These are phyloP conservation scores for Carterocephalus palaemon DNA, from an alignment of 2,888 invertebrate genomes.

Conservation along the genomic window DNA sequence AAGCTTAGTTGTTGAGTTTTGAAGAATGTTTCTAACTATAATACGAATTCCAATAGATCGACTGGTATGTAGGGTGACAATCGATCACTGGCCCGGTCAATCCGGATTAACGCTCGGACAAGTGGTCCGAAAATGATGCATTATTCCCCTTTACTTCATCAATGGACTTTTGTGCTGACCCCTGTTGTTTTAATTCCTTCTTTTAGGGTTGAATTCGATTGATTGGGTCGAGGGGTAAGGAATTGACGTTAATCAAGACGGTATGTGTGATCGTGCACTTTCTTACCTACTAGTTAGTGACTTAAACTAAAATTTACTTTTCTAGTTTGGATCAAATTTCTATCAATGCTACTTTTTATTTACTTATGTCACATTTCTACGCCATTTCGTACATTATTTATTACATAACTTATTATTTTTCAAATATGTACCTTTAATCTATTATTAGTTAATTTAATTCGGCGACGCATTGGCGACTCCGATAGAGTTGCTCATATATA, in stretches of 20 bases:
- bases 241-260: slow-evolving; percentile 5
- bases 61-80: slow-evolving; percentile 42
- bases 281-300: neutral
- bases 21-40: too few relatives aligned
- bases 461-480: too few relatives aligned
- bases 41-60: slow-evolving; percentile 49
- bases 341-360: too few relatives aligned
- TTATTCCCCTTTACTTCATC: slow-evolving; percentile 77
- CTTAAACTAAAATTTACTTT: too few relatives aligned
- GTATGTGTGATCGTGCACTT: too few relatives aligned
- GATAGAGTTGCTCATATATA: too few relatives aligned
- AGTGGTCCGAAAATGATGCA: slow-evolving; percentile 76
- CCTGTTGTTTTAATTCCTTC: slow-evolving; percentile 69
- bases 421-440: too few relatives aligned
- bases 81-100: slow-evolving; percentile 52
- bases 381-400: too few relatives aligned
- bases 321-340: neutral
- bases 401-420: too few relatives aligned
- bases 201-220: slow-evolving; percentile 62
- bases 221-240: slow-evolving; percentile 30
- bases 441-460: too few relatives aligned
- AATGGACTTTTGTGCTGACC: slow-evolving; percentile 65
- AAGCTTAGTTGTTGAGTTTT: too few relatives aligned
- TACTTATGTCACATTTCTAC: too few relatives aligned
- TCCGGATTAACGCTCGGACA: slow-evolving; percentile 60